A percentile compares a stretch with the other conserved stretches of the same genome.
Conservation (phyloP, 2,888 invertebrate species). For the Dendrolimus pini region DNA sequence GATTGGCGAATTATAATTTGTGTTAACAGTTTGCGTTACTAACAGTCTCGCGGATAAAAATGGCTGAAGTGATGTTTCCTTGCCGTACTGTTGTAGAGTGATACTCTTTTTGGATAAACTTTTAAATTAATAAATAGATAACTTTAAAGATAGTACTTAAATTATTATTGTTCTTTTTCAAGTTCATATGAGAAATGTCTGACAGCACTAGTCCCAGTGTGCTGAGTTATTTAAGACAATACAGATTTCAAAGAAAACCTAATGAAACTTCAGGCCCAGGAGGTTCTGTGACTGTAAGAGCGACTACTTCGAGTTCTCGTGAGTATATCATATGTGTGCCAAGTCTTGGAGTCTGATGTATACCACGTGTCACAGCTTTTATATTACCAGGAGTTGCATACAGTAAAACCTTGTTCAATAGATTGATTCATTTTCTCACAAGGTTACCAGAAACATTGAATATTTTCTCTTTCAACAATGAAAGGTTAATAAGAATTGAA, state of each 20-base stretch:
- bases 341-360: neutral
- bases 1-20: constrained; percentile 27
- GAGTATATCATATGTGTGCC: constrained; percentile 29
- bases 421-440: too few species aligned
- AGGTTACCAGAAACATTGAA: neutral
- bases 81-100: constrained; percentile 43
- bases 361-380: neutral
- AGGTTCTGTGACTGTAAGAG: constrained; percentile 46
- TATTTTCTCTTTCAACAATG: too few species aligned
- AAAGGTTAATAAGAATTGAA: too few species aligned
- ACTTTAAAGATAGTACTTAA: constrained; percentile 13
- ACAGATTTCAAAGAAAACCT: constrained; percentile 81
- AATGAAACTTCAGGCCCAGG: constrained; percentile 46
- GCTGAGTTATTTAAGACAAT: constrained; percentile 80
- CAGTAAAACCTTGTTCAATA: too few species aligned
- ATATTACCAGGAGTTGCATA: neutral
- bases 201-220: constrained; percentile 74
- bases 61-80: constrained; percentile 65
- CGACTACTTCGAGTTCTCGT: constrained; percentile 57
- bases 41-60: constrained; percentile 69
- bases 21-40: constrained; percentile 9
- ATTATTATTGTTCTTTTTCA: constrained; percentile 14
- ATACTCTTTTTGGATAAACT: constrained; percentile 30
- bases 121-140: constrained; percentile 19
- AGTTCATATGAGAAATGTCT: constrained; percentile 41